phyloP scores from a whole-genome alignment of 23 tunicate species.

The Aplidium turbinatum region DNA sequence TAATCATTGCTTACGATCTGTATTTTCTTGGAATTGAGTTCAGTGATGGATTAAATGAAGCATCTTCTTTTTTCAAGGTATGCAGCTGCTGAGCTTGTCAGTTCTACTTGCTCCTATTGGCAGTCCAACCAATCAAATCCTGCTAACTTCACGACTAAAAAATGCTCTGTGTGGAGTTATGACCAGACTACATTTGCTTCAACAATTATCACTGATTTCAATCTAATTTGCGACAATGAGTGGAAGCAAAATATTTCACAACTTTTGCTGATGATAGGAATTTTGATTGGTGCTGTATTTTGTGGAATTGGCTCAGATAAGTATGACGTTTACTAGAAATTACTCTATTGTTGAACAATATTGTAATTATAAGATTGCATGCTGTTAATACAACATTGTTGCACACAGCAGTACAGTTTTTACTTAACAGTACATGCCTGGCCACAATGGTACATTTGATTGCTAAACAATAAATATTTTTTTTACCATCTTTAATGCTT shows the following conservation, averaged over 20 bases:
- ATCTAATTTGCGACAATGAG: slow-evolving; percentile 63
- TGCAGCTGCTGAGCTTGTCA: neutral
- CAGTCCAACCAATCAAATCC: neutral
- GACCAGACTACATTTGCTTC: slow-evolving; percentile 41
- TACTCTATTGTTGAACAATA: too few relatives aligned
- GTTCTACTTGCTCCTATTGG: slow-evolving; percentile 40
- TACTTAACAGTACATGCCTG: too few relatives aligned
- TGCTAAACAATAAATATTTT: too few relatives aligned
- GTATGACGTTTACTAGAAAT: slow-evolving; percentile 24
- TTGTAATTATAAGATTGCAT: too few relatives aligned
- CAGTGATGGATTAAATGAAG: too few relatives aligned
- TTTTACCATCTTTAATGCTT: too few relatives aligned
- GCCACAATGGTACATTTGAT: too few relatives aligned
- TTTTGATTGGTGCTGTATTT: slow-evolving; percentile 59
- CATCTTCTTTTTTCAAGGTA: slow-evolving; percentile 31
- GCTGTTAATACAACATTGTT: too few relatives aligned
- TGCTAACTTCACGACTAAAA: slow-evolving; percentile 6
- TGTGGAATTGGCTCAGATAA: slow-evolving; percentile 76
- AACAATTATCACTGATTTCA: slow-evolving; percentile 72
- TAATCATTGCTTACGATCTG: too few relatives aligned
- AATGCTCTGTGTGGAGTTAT: slow-evolving; percentile 56
- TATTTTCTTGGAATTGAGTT: too few relatives aligned
- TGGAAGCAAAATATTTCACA: slow-evolving; percentile 69
- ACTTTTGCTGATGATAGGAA: slow-evolving; percentile 77
- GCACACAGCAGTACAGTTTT: too few relatives aligned